Conservation (phyloP, 2,113 vertebrate species). For the Tringa solitaria region DNA sequence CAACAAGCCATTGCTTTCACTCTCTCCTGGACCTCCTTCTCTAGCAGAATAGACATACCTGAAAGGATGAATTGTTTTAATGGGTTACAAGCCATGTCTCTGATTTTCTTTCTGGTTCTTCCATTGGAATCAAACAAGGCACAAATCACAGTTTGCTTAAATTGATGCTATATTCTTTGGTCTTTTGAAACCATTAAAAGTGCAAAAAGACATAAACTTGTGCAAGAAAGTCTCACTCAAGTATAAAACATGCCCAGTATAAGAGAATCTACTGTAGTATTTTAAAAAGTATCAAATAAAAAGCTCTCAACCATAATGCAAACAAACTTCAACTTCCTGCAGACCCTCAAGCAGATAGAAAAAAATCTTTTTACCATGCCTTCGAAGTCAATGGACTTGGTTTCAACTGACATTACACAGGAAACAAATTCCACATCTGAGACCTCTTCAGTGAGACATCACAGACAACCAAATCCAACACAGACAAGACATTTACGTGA, state of each 20-base stretch:
- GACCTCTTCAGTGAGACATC: not conserved
- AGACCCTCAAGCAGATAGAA: not conserved
- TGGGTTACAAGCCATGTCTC: not conserved
- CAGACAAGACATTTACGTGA: not conserved
- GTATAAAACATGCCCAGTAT: not conserved
- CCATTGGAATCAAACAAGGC: not conserved
- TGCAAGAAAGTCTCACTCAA: not conserved
- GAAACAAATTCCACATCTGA: slow-evolving; percentile 8
- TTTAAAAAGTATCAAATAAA: not conserved
- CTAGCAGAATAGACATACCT: not conserved
- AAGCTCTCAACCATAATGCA: not conserved
- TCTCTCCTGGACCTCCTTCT: not conserved
- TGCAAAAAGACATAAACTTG: not conserved
- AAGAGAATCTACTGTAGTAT: not conserved
- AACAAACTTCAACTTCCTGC: not conserved
- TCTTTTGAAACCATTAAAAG: not conserved
- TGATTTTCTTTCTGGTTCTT: not conserved
- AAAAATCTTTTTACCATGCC: not conserved
- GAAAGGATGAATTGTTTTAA: not conserved
- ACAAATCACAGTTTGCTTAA: not conserved
- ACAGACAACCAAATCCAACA: not conserved
- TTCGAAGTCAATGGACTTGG: not conserved
- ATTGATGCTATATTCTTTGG: not conserved
- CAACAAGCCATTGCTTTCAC: not conserved
- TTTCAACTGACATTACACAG: not conserved